Evolutionary conservation across 2,113 vertebrate genomes (phyloP), one percentile per base, ranked within the genome.

Genomic region (Bos indicus): DNA sequence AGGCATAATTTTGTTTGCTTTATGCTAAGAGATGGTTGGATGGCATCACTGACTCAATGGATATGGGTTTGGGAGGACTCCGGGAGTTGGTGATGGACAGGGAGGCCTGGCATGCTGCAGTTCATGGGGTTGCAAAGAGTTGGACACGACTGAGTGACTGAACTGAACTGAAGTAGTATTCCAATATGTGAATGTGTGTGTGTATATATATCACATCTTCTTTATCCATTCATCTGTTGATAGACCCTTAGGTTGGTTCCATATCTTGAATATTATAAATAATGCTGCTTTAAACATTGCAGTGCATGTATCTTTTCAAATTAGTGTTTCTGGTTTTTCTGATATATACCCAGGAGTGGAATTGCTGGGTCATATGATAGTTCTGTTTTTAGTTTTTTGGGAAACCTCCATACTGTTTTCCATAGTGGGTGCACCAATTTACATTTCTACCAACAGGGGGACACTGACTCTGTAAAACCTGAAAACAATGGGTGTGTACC

Each of bases 91-190:
- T 21, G n/a, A 11, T 36, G 17, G 64, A 36, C 64, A 36, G 64
- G n/a, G n/a, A 67, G 64, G n/a, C 64, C 64, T 5, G 17, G 64
- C n/a, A 0, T 36, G 64, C 64, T 67, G 17, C 0, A 1, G 17
- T 67, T 67, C 17, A 67, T 67, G n/a, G 64, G 8, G n/a, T 36
- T 19, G 33, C 64, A 36, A 67, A n/a, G 33, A 21, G 64, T 67
- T 0, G 8, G n/a, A 67, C n/a, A 67, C 0, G 17, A 67, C 4
- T 67, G 64, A 67, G 64, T 0, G 3, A 67, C 64, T 36, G 4
- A 67, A 64, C 33, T n/a, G 62, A 64, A 67, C 7, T 67, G 64
- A n/a, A 67, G 33, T 13, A n/a, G 80, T n/a, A 82, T 82, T 82
- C 51, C 11, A 25, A 4, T 25, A 21, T 82, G 77, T 48, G 46